Conservation (phyloP, 1,140 invertebrate genomes). For the Drosophila pseudoananassae region DNA sequence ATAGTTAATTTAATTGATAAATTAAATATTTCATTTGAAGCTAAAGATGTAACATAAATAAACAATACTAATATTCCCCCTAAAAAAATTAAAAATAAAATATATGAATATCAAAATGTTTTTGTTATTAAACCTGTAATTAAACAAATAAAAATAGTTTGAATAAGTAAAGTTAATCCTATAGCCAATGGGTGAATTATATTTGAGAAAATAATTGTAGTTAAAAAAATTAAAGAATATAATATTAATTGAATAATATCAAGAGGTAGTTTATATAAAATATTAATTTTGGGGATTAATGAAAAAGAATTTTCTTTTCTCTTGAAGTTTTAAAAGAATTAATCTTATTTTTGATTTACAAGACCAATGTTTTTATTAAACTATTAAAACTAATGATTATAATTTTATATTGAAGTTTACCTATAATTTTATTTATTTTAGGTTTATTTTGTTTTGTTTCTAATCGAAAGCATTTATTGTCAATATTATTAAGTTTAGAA, state of each 20-base stretch:
- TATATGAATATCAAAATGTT: constrained; percentile 56
- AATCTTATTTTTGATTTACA: constrained; percentile 86
- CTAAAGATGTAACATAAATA: constrained; percentile 84
- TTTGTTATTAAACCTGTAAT: constrained; percentile 47
- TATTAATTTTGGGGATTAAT: constrained; percentile 87
- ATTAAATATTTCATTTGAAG: constrained; percentile 85
- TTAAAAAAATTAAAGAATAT: constrained; percentile 70
- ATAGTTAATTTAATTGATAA: constrained; percentile 64
- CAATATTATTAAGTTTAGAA: too few species aligned
- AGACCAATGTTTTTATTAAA: constrained; percentile 87
- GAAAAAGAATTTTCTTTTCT: constrained; percentile 85
- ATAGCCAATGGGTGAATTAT: constrained; percentile 85
- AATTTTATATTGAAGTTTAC: constrained; percentile 78
- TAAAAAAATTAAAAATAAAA: constrained; percentile 55
- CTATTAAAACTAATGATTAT: constrained; percentile 86
- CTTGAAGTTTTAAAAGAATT: constrained; percentile 85
- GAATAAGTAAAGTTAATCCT: constrained; percentile 84
- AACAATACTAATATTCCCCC: constrained; percentile 43
- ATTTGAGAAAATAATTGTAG: constrained; percentile 78
- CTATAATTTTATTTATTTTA: constrained; percentile 83
- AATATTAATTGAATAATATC: constrained; percentile 84
- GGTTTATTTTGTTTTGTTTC: constrained; percentile 84
- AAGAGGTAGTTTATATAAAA: constrained; percentile 86
- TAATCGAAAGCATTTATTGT: constrained; percentile 85
- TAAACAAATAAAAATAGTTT: constrained; percentile 84